These are phyloP conservation scores for Diabrotica undecimpunctata DNA, from an alignment of 1,140 invertebrate genomes.

Conservation along the genomic window DNA sequence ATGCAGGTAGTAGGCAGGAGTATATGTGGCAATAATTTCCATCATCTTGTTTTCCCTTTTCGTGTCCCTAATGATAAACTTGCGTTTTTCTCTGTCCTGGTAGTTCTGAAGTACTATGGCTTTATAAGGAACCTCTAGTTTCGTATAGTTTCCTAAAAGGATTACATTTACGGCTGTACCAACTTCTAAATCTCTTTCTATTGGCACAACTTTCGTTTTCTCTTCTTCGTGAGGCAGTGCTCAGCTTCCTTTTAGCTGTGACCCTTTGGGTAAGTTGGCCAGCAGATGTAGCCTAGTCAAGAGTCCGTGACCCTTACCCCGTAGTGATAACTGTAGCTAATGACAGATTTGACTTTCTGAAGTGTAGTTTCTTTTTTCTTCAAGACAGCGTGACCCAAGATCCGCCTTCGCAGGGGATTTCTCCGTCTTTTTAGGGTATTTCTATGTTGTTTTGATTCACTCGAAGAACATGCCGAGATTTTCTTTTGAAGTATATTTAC, in stretches of 20 bases:
- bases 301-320: slow-evolving; percentile 74
- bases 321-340: slow-evolving; percentile 66
- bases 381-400: slow-evolving; percentile 60
- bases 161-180: slow-evolving; percentile 78
- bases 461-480: slow-evolving; percentile 62
- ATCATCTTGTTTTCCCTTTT: slow-evolving; percentile 61
- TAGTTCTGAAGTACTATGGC: slow-evolving; percentile 68
- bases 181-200: slow-evolving; percentile 62
- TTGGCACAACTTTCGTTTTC: slow-evolving; percentile 56
- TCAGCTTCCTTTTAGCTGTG: slow-evolving; percentile 63
- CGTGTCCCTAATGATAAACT: slow-evolving; percentile 55
- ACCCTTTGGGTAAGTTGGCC: slow-evolving; percentile 59
- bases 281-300: slow-evolving; percentile 69
- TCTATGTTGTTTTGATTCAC: slow-evolving; percentile 61
- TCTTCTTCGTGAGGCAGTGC: slow-evolving; percentile 58
- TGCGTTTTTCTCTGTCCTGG: slow-evolving; percentile 54
- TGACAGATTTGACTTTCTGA: slow-evolving; percentile 62
- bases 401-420: slow-evolving; percentile 66
- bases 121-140: slow-evolving; percentile 67
- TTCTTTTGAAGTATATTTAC: slow-evolving; percentile 60
- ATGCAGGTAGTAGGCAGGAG: slow-evolving; percentile 67
- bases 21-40: slow-evolving; percentile 63
- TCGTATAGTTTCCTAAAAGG: slow-evolving; percentile 65
- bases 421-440: slow-evolving; percentile 58
- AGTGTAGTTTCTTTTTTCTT: slow-evolving; percentile 54